These are phyloP conservation scores for Chaetops frenatus DNA, from an alignment of 2,113 vertebrate species.

Conservation along the genomic window DNA sequence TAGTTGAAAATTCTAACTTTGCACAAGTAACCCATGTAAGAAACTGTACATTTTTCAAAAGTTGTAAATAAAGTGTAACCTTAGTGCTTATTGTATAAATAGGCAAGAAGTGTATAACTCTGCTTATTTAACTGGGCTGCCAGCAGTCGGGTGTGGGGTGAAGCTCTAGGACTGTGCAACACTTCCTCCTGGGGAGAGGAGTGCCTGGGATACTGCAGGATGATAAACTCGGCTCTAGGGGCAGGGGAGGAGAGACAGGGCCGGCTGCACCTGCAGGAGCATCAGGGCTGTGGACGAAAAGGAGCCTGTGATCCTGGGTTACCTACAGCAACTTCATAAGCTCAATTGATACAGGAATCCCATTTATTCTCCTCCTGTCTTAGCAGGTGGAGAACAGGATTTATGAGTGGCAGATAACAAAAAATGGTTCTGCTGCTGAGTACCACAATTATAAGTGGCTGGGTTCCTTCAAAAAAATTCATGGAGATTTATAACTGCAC, in stretches of 20 bases:
- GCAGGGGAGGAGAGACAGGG: not conserved
- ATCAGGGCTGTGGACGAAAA: not conserved
- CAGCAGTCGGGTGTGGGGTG: accelerated
- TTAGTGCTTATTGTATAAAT: slow-evolving; percentile 74
- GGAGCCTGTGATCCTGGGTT: no score
- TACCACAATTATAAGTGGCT: not conserved
- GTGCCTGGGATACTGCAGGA: not conserved
- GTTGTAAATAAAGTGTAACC: slow-evolving; percentile 94
- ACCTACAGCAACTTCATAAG: accelerated
- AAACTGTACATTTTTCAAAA: slow-evolving; percentile 96
- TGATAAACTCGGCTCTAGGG: not conserved
- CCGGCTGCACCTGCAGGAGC: not conserved
- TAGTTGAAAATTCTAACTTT: slow-evolving; percentile 78
- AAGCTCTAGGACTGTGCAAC: accelerated
- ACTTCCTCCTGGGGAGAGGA: not conserved
- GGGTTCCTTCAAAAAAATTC: not conserved
- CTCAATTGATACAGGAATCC: accelerated
- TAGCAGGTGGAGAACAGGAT: not conserved
- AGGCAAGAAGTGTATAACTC: slow-evolving; percentile 8
- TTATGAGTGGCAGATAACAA: not conserved
- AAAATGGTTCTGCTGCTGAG: not conserved
- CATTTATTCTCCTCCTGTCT: not conserved
- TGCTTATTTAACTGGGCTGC: not conserved
- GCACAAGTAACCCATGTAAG: slow-evolving; percentile 98
- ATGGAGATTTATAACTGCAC: not conserved